A percentile compares a stretch with the other conserved stretches of the same genome.
Evolutionary conservation across 2,797 vertebrate genomes (phyloP).

Genomic region (Oreochromis grahami): DNA sequence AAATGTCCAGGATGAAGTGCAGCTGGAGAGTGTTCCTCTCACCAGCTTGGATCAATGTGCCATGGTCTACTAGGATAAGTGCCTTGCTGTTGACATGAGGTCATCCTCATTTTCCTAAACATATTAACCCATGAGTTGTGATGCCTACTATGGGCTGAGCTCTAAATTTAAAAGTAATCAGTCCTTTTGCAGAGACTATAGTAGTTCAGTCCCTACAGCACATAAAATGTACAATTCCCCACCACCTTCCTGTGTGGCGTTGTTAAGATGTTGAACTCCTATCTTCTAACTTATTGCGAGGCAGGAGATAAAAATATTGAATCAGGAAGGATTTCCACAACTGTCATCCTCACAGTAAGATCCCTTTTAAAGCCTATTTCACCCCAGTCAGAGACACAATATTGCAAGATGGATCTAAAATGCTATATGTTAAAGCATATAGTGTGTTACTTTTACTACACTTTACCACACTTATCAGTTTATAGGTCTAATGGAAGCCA

Average conservation of each 20-base stretch:
- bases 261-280: background rate
- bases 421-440: background rate
- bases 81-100: slow-evolving; percentile 41
- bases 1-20: slow-evolving; percentile 53
- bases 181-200: background rate
- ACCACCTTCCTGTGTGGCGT: background rate
- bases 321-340: background rate
- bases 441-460: background rate
- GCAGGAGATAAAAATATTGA: background rate
- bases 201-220: background rate
- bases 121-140: slow-evolving; percentile 32
- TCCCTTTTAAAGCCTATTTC: background rate
- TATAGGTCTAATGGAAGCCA: slow-evolving; percentile 17
- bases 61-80: slow-evolving; percentile 32
- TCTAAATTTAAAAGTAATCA: background rate
- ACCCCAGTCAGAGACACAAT: background rate
- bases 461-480: slow-evolving; percentile 5
- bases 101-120: slow-evolving; percentile 56
- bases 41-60: slow-evolving; percentile 61
- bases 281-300: background rate
- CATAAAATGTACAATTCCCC: background rate
- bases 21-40: slow-evolving; percentile 46
- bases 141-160: slow-evolving; percentile 2
- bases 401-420: slow-evolving; percentile 7
- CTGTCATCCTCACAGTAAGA: background rate